A percentile compares a stretch with the other conserved stretches of the same genome.
Evolutionary conservation across 2,888 invertebrate species (phyloP).

Genomic region (Elegia similella): DNA sequence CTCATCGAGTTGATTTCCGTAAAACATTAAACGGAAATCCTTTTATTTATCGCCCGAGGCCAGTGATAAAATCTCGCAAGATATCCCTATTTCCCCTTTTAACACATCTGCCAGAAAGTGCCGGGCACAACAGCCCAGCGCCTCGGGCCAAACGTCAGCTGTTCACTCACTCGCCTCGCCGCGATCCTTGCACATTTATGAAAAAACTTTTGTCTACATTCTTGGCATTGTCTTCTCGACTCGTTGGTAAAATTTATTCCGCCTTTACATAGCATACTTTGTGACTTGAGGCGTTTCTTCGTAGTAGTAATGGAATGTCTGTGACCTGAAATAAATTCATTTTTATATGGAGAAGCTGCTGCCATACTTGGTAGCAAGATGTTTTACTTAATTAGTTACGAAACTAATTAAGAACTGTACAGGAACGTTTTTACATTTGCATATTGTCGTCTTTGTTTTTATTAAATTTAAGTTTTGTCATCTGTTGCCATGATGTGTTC

Average conservation of each 20-base stretch:
- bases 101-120: conserved; percentile 74
- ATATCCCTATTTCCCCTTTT: conserved; percentile 68
- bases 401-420: not conserved
- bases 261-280: conserved; percentile 32
- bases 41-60: conserved; percentile 57
- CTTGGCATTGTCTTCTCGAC: conserved; percentile 63
- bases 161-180: conserved; percentile 50
- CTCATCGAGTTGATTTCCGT: not conserved
- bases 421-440: not conserved
- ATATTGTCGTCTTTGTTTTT: too few relatives aligned
- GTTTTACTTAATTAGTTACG: not conserved
- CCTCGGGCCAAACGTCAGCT: conserved; percentile 74
- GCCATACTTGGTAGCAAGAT: not conserved
- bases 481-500: too few relatives aligned
- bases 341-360: not conserved
- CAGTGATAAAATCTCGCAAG: conserved; percentile 65
- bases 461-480: too few relatives aligned
- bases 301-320: conserved; percentile 21
- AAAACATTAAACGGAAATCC: conserved; percentile 35
- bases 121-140: conserved; percentile 50
- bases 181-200: conserved; percentile 72
- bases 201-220: conserved; percentile 74
- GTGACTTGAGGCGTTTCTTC: conserved; percentile 22
- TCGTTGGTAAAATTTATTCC: conserved; percentile 46
- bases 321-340: conserved; percentile 13